These are phyloP conservation scores for Mustelus asterias DNA, from an alignment of 2,113 vertebrate species.

Conservation along the genomic window DNA sequence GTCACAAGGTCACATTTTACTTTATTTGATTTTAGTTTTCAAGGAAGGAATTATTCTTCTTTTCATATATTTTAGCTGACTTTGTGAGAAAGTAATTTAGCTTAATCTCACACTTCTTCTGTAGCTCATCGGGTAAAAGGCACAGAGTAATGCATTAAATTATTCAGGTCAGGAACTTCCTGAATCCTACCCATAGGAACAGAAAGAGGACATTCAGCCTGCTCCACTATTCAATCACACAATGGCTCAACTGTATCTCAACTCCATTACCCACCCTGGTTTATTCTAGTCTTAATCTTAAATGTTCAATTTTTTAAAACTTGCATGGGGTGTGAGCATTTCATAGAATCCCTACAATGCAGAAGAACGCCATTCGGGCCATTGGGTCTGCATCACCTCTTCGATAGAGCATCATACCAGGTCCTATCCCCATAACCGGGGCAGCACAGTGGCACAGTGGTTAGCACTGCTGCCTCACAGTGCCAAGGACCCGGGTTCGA, in stretches of 20 bases:
- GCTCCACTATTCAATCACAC: not conserved
- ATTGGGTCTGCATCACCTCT: too few relatives aligned
- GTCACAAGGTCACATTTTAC: not conserved
- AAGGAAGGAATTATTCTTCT: not conserved
- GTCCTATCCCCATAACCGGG: too few relatives aligned
- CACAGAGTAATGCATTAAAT: not conserved
- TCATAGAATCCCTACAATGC: too few relatives aligned
- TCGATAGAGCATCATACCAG: too few relatives aligned
- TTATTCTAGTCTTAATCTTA: not conserved
- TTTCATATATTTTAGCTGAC: not conserved
- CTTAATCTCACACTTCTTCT: not conserved
- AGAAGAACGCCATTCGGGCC: too few relatives aligned
- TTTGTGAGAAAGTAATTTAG: not conserved
- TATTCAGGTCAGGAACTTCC: not conserved
- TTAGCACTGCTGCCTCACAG: too few relatives aligned
- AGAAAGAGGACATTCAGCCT: not conserved
- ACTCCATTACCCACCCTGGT: not conserved
- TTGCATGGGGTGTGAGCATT: too few relatives aligned
- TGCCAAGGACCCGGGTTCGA: too few relatives aligned
- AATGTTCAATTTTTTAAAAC: not conserved
- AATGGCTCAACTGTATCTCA: not conserved
- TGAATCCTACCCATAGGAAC: not conserved
- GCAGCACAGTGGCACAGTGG: too few relatives aligned
- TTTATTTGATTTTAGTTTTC: not conserved
- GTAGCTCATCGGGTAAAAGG: not conserved